These are phyloP conservation scores for Trichogramma dendrolimi DNA, from an alignment of 2,888 invertebrate genomes.

Conservation along the genomic window DNA sequence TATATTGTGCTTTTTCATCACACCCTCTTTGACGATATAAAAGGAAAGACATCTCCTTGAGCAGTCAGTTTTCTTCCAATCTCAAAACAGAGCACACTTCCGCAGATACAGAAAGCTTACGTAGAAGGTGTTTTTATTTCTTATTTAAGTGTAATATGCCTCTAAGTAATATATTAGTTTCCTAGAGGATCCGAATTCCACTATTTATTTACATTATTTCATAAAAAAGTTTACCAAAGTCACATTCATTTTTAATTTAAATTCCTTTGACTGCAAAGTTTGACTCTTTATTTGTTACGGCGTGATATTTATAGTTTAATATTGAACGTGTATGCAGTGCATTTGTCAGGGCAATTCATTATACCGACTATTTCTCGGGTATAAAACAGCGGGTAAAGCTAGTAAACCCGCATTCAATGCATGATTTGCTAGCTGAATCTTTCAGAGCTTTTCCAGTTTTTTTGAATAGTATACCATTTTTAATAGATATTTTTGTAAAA, in stretches of 20 bases:
- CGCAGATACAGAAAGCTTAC: neutral
- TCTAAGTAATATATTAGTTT: neutral
- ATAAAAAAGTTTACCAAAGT: neutral
- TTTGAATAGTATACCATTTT: neutral
- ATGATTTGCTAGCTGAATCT: neutral
- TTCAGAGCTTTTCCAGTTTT: neutral
- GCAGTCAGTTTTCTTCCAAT: constrained; percentile 20
- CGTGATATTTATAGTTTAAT: neutral
- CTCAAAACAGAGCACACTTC: constrained; percentile 8
- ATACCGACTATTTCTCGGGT: neutral
- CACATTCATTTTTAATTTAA: neutral
- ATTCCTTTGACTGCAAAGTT: neutral
- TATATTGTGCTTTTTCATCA: constrained; percentile 10
- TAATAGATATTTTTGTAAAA: neutral
- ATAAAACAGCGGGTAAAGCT: constrained; percentile 10
- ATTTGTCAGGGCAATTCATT: constrained; percentile 18
- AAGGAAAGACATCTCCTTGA: constrained; percentile 12
- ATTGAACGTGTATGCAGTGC: constrained; percentile 1
- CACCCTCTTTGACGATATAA: constrained; percentile 19
- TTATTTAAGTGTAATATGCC: neutral
- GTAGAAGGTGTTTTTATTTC: neutral
- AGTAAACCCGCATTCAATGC: constrained; percentile 5
- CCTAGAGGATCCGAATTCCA: neutral
- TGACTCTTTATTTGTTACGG: too few relatives aligned
- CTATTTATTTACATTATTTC: neutral